A percentile compares a stretch with the other conserved stretches of the same genome.
phyloP scores from a whole-genome alignment of 2,113 vertebrate genomes.

The Spizaetus ornatus region DNA sequence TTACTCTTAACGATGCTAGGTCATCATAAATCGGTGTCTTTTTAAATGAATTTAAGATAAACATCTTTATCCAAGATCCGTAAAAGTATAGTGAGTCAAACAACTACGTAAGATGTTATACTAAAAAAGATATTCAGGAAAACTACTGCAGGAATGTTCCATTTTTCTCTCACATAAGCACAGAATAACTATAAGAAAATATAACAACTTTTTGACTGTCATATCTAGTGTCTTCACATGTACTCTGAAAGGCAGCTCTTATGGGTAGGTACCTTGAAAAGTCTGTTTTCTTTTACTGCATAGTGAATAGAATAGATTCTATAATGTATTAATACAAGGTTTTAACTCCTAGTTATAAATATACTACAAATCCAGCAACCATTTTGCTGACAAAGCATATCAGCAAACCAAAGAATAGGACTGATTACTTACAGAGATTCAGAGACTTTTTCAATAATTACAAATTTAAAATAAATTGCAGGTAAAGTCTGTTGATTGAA shows the following conservation, averaged over 20 bases:
- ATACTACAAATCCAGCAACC: background rate
- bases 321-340: background rate
- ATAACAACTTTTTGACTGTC: background rate
- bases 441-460: background rate
- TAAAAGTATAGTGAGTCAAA: background rate
- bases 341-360: background rate
- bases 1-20: background rate
- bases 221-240: background rate
- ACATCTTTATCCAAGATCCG: background rate
- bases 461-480: background rate
- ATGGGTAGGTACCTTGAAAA: background rate
- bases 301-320: background rate
- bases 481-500: background rate
- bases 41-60: background rate
- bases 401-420: background rate
- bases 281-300: background rate
- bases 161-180: background rate
- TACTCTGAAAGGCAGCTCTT: background rate
- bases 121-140: background rate
- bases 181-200: background rate
- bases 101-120: background rate
- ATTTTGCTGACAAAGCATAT: background rate
- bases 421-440: background rate
- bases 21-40: background rate
- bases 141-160: background rate